A percentile compares a stretch with the other conserved stretches of the same genome.
phyloP scores from a whole-genome alignment of 2,797 vertebrate species.

The Iguana delicatissima region DNA sequence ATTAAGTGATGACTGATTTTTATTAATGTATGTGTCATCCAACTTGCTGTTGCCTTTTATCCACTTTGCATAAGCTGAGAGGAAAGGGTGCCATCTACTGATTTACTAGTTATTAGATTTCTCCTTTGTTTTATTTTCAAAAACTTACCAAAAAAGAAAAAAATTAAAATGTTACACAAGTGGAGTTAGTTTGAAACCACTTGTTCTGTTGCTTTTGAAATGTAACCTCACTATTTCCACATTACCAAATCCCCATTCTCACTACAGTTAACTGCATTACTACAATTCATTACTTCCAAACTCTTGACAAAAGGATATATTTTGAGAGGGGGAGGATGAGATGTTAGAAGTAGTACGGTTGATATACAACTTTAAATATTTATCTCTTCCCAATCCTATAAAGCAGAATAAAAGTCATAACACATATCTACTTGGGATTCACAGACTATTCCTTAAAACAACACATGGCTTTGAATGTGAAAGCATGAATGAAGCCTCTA shows the following conservation, averaged over 20 bases:
- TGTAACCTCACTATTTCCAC: no score
- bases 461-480: background rate
- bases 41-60: background rate
- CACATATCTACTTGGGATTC: background rate
- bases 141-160: background rate
- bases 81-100: slow-evolving; percentile 12
- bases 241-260: no score
- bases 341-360: no score
- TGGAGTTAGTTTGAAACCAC: no score
- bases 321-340: background rate
- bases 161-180: no score
- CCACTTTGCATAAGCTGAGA: background rate
- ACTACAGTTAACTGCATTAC: no score
- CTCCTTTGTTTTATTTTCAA: background rate
- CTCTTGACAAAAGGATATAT: background rate
- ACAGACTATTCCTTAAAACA: background rate
- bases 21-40: background rate
- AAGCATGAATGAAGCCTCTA: background rate
- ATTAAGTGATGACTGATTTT: background rate
- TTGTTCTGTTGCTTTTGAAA: no score
- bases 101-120: slow-evolving; percentile 6
- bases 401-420: background rate
- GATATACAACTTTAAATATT: background rate
- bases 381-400: background rate
- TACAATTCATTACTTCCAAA: no score